Evolutionary conservation across 2,888 invertebrate species (phyloP).

Genomic region (Ceramica pisi): DNA sequence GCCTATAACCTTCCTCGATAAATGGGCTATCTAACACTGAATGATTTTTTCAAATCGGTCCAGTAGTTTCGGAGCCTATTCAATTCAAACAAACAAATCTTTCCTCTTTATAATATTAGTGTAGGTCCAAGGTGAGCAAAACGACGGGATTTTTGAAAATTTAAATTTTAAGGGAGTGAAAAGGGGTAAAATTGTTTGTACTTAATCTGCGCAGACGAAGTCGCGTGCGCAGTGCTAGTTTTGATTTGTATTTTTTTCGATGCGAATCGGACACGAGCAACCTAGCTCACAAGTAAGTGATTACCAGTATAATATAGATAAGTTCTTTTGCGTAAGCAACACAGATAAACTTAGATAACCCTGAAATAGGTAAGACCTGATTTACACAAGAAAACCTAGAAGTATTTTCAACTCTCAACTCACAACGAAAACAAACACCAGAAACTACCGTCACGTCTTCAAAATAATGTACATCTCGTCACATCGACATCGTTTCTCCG

Average conservation of each 20-base stretch:
- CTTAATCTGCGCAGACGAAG: too few relatives aligned
- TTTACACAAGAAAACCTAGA: not conserved
- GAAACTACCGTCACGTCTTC: conserved; percentile 10
- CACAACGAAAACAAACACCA: conserved; percentile 20
- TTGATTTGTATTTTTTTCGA: not conserved
- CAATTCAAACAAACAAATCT: too few relatives aligned
- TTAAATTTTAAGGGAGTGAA: too few relatives aligned
- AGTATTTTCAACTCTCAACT: not conserved
- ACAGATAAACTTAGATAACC: not conserved
- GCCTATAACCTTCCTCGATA: too few relatives aligned
- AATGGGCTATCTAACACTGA: too few relatives aligned
- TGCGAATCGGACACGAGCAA: not conserved
- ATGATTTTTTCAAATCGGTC: too few relatives aligned
- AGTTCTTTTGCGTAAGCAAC: not conserved
- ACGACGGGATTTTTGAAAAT: too few relatives aligned
- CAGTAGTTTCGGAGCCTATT: too few relatives aligned
- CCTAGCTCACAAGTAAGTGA: not conserved
- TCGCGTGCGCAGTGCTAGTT: too few relatives aligned
- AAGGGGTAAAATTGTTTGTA: too few relatives aligned
- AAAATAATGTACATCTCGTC: conserved; percentile 22
- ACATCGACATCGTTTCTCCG: conserved; percentile 22
- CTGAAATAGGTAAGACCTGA: not conserved
- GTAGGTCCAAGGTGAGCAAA: too few relatives aligned
- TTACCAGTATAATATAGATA: conserved; percentile 9
- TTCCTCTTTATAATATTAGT: too few relatives aligned